Percentiles rank a stretch among this genome's conserved stretches.
Evolutionary conservation across 2,797 vertebrate genomes (phyloP).

Genomic region (Halcyon chelicuti): DNA sequence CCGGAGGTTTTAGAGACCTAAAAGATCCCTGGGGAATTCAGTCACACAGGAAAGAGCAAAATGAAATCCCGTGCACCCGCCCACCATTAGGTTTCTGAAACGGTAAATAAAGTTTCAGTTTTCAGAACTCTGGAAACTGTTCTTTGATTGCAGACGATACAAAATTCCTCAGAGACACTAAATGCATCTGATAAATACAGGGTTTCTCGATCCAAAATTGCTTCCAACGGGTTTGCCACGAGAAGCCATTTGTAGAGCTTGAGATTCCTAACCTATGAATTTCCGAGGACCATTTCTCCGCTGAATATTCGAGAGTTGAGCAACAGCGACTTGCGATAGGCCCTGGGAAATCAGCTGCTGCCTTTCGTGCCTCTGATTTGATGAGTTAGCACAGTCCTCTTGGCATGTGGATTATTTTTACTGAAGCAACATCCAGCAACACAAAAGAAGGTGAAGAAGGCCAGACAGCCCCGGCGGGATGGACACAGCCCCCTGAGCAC

Average conservation of each 20-base stretch:
- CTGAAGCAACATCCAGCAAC: conserved; percentile 35
- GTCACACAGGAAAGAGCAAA: not conserved
- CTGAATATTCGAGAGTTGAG: conserved; percentile 20
- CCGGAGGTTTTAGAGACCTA: not conserved
- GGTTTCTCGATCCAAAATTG: not conserved
- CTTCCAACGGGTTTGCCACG: not conserved
- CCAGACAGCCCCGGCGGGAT: accelerated
- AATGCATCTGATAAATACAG: not conserved
- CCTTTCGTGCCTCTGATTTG: conserved; percentile 54
- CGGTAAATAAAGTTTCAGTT: not conserved
- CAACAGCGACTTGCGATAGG: conserved; percentile 21
- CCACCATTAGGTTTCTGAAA: not conserved
- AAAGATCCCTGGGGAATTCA: not conserved
- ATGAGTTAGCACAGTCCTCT: conserved; percentile 14
- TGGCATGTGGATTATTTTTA: conserved; percentile 43
- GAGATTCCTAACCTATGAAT: conserved; percentile 53
- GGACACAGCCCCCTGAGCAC: not conserved
- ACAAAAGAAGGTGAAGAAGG: conserved; percentile 43
- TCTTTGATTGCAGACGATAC: not conserved
- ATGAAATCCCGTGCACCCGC: not conserved
- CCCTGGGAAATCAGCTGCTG: conserved; percentile 47
- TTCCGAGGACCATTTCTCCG: not conserved
- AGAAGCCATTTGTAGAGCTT: conserved; percentile 2
- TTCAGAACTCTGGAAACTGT: not conserved
- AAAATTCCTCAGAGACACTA: not conserved